Conservation (phyloP, 1,140 invertebrate genomes). For the Pogonomyrmex californicus region DNA sequence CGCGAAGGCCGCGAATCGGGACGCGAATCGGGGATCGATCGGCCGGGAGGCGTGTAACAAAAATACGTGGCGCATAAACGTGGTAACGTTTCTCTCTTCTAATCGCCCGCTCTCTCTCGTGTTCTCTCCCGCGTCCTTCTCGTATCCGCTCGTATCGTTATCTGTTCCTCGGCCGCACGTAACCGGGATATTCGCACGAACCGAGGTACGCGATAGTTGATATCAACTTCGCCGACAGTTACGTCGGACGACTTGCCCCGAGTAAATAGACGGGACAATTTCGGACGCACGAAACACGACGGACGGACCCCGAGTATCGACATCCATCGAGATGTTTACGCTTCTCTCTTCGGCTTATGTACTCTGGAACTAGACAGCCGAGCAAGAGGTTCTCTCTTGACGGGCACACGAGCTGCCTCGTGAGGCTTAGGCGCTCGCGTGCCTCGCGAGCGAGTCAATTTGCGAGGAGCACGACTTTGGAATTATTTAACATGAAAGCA, state of each 20-base stretch:
- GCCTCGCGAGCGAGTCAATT: neutral
- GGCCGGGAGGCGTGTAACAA: neutral
- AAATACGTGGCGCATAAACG: constrained; percentile 28
- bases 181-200: constrained; percentile 52
- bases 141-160: constrained; percentile 41
- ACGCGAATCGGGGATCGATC: constrained; percentile 39
- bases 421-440: neutral
- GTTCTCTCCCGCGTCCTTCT: neutral
- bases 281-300: constrained; percentile 16
- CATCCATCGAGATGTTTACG: constrained; percentile 28
- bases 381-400: neutral
- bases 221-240: constrained; percentile 47
- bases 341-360: neutral
- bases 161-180: constrained; percentile 45
- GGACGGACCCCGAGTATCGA: constrained; percentile 27
- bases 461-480: neutral
- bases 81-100: neutral
- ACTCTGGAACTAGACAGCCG: neutral
- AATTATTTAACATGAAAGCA: neutral
- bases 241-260: neutral
- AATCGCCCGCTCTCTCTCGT: constrained; percentile 7
- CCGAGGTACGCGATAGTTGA: constrained; percentile 36
- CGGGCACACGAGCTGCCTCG: neutral
- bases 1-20: constrained; percentile 27
- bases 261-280: constrained; percentile 39